Evolutionary conservation across 2,888 invertebrate genomes (phyloP), one percentile per base, ranked within the genome.

Genomic region (Tricholauxania praeusta): DNA sequence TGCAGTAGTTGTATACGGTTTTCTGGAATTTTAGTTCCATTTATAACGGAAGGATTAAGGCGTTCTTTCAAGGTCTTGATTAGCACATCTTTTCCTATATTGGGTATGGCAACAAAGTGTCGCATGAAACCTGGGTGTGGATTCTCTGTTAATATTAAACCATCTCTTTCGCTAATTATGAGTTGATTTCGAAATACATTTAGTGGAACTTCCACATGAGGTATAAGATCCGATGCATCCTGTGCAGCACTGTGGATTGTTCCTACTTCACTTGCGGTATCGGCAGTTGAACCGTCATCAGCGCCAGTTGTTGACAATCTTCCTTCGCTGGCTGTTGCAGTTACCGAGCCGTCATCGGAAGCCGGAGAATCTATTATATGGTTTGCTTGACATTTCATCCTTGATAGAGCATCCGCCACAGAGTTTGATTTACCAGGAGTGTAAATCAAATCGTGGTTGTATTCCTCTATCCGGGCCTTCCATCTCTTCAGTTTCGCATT

Each of bases 21-120:
- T 28, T 7, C 63, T 64, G 49, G 10, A 12, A 64, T 64, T 22
- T 22, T 64, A 1, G 47, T 64, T 12, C 47, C 63, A 17, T 64
- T 64, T 14, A 64, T 47, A 12, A 48, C 63, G 17, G 32, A 15
- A 12, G 63, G 63, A 7, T 14, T 64, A 3, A 64, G 14, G 8
- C 12, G 39, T 47, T 64, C 49, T 15, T 60, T 60, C 2, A 60
- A 28, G 6, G 32, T 22, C 60, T 28, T 60, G 15, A 28, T 60
- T 14, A 60, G 60, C 28, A 22, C 28, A 2, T 60, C 60, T 12
- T 17, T 12, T n/a, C 3, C 19, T 17, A 57, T 52, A 5, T 52
- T 5, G n/a, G n/a, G n/a, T n/a, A n/a, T n/a, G n/a, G n/a, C n/a
- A n/a, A n/a, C n/a, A n/a, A n/a, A n/a, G n/a, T n/a, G n/a, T n/a